Percentiles rank a stretch among this genome's conserved stretches.
Evolutionary conservation across 2,113 vertebrate genomes (phyloP).

Genomic region (Martes martes): DNA sequence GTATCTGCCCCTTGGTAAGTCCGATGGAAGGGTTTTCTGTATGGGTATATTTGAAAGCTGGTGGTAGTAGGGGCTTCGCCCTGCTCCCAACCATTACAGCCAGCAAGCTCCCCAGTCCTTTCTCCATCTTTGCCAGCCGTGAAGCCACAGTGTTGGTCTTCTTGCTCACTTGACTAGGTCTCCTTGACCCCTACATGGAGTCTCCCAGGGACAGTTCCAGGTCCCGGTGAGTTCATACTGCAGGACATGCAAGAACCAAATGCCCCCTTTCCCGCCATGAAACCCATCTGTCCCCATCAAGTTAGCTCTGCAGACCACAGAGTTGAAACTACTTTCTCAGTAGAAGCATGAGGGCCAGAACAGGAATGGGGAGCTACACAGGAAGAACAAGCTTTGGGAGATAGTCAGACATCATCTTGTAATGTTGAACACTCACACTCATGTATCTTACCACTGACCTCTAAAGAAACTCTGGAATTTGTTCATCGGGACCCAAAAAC

Average conservation of each 20-base stretch:
- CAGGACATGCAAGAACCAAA: neutral
- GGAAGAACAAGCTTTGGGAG: neutral
- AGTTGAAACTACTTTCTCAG: neutral
- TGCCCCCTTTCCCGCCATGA: neutral
- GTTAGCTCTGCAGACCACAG: neutral
- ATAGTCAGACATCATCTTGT: neutral
- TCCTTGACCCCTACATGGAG: neutral
- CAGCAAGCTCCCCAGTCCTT: neutral
- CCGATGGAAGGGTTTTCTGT: neutral
- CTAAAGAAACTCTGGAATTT: neutral
- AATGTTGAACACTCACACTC: neutral
- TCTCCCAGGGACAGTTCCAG: neutral
- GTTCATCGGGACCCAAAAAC: fast-evolving
- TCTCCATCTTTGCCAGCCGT: neutral
- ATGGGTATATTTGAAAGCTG: fast-evolving
- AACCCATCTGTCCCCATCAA: neutral
- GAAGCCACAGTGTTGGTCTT: neutral
- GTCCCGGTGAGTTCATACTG: neutral
- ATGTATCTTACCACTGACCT: neutral
- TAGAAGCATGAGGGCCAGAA: neutral
- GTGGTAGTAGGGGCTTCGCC: neutral
- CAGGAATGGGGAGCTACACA: neutral
- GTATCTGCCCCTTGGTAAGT: neutral
- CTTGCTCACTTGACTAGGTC: neutral
- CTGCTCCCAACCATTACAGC: neutral